Evolutionary conservation across 1,140 invertebrate genomes (phyloP).

Genomic region (Drosophila fuyamai): DNA sequence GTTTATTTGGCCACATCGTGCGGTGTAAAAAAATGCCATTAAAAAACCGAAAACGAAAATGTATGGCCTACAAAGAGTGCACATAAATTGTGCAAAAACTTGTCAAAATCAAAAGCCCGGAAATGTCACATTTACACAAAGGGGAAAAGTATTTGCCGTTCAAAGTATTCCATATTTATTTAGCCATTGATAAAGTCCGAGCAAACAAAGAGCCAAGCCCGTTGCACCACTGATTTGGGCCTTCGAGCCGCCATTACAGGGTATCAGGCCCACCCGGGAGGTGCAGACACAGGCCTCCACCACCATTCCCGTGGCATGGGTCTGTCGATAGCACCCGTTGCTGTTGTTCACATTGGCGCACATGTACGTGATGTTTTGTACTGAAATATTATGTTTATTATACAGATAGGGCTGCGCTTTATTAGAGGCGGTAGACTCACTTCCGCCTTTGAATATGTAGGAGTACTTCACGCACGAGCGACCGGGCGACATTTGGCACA

Average conservation of each 20-base stretch:
- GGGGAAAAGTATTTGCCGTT: slow-evolving; percentile 9
- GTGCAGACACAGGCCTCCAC: slow-evolving; percentile 79
- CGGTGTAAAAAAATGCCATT: slow-evolving; percentile 17
- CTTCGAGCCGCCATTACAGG: slow-evolving; percentile 57
- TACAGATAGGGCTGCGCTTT: too few relatives aligned
- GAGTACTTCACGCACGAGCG: slow-evolving; percentile 74
- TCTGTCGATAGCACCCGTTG: slow-evolving; percentile 72
- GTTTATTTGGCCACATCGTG: slow-evolving; percentile 58
- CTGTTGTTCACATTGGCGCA: slow-evolving; percentile 71
- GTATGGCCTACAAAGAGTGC: slow-evolving; percentile 47
- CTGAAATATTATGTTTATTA: slow-evolving; percentile 22
- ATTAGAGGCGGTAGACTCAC: slow-evolving; percentile 40
- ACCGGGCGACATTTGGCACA: slow-evolving; percentile 71
- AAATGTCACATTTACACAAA: slow-evolving; percentile 64
- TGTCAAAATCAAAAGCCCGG: slow-evolving; percentile 66
- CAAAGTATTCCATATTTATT: slow-evolving; percentile 38
- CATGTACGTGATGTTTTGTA: slow-evolving; percentile 82
- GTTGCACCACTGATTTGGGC: background rate
- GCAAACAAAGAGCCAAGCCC: slow-evolving; percentile 36
- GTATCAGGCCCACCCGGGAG: slow-evolving; percentile 63
- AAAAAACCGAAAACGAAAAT: slow-evolving; percentile 23
- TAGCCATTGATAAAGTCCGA: slow-evolving; percentile 51
- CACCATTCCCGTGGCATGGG: slow-evolving; percentile 62
- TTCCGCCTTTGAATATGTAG: slow-evolving; percentile 77
- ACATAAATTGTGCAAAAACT: slow-evolving; percentile 61